Conservation (phyloP, 2,888 invertebrate species). For the Aspidapion aeneum region DNA sequence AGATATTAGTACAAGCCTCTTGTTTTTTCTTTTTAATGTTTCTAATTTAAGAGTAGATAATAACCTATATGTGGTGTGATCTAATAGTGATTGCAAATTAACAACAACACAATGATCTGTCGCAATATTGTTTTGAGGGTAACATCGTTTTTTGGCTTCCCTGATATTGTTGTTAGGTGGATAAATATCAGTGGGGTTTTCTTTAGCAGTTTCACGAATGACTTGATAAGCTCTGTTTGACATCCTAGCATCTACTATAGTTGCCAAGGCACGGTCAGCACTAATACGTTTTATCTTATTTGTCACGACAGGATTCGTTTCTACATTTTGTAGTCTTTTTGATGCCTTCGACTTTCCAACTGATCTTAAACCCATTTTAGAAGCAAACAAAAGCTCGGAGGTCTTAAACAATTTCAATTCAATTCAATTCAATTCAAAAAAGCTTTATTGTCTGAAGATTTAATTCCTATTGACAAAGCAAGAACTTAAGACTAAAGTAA, state of each 20-base stretch:
- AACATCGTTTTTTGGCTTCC: conserved; percentile 5
- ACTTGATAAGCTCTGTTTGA: conserved; percentile 6
- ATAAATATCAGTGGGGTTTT: conserved; percentile 7
- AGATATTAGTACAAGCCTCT: too few relatives aligned
- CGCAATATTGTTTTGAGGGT: too few relatives aligned
- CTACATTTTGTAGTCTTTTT: conserved; percentile 5
- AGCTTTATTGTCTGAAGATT: too few relatives aligned
- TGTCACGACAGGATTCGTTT: conserved; percentile 8
- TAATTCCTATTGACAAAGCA: too few relatives aligned
- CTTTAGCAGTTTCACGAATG: conserved; percentile 4
- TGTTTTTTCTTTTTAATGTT: too few relatives aligned
- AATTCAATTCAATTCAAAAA: too few relatives aligned
- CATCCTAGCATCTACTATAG: conserved; percentile 5
- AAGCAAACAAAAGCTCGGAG: too few relatives aligned
- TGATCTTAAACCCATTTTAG: conserved; percentile 12
- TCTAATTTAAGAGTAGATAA: conserved; percentile 9
- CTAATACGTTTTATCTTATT: conserved; percentile 9
- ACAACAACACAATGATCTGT: background rate
- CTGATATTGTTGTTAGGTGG: conserved; percentile 5
- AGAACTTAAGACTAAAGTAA: too few relatives aligned
- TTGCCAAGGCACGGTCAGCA: conserved; percentile 2
- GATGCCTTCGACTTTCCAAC: too few relatives aligned
- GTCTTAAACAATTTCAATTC: too few relatives aligned
- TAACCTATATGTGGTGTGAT: conserved; percentile 8
- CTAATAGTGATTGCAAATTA: conserved; percentile 10